Conservation (phyloP, 2,888 invertebrate genomes). For the Digitonthophagus gazella region DNA sequence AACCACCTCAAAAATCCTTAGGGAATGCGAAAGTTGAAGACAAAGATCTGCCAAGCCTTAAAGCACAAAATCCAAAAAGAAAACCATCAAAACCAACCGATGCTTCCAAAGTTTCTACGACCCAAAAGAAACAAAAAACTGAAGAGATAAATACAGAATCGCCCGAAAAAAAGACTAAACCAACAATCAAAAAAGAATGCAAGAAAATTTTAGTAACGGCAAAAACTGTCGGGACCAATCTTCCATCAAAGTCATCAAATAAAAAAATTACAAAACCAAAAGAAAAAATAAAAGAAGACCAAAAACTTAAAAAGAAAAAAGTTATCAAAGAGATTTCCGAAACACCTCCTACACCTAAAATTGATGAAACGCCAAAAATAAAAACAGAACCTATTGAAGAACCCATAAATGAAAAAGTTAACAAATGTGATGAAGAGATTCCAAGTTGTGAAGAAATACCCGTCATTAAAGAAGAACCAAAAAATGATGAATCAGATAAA, state of each 20-base stretch:
- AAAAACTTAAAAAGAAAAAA: conserved; percentile 2
- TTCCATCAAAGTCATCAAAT: conserved; percentile 16
- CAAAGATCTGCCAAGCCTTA: neutral
- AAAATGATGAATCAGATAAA: neutral
- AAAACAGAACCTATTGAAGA: conserved; percentile 23
- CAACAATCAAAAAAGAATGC: neutral
- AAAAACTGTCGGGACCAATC: neutral
- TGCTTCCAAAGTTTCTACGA: neutral
- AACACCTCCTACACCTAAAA: conserved; percentile 16
- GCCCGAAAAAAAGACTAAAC: neutral
- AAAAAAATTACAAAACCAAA: conserved; percentile 4
- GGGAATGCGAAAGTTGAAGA: conserved; percentile 32
- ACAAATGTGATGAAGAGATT: too few species aligned
- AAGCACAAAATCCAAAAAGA: conserved; percentile 26
- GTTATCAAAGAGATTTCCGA: neutral
- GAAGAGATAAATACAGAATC: conserved; percentile 7
- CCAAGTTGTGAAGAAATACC: neutral
- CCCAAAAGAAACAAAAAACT: conserved; percentile 12
- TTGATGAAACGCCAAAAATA: conserved; percentile 10
- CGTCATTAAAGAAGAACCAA: conserved; percentile 21
- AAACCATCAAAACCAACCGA: conserved; percentile 15
- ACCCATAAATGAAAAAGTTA: too few species aligned
- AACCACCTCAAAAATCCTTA: too few species aligned
- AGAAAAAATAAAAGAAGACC: neutral
- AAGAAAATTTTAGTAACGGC: neutral